A percentile compares a stretch with the other conserved stretches of the same genome.
phyloP scores from a whole-genome alignment of 2,797 vertebrate genomes.

The Lithobates pipiens region DNA sequence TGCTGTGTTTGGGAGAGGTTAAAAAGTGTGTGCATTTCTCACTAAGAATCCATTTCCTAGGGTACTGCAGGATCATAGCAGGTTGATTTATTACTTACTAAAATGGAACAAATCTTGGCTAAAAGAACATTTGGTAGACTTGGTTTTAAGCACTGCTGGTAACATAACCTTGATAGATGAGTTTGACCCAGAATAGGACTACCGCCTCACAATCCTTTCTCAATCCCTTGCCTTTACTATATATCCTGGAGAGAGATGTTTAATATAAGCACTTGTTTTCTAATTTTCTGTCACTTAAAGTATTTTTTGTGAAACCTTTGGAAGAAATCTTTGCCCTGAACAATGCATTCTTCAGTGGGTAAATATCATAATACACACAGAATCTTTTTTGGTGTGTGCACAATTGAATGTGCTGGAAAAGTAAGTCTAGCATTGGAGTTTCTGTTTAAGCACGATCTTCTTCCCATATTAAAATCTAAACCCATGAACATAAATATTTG shows the following conservation, averaged over 20 bases:
- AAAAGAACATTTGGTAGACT: neutral
- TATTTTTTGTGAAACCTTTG: neutral
- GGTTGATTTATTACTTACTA: neutral
- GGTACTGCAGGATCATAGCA: neutral
- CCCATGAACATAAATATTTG: too few relatives aligned
- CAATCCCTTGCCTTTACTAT: conserved; percentile 16
- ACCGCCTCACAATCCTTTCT: neutral
- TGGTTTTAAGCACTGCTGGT: neutral
- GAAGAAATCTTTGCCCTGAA: neutral
- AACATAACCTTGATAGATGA: conserved; percentile 20
- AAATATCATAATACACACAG: neutral
- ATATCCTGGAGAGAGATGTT: neutral
- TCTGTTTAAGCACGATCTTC: neutral
- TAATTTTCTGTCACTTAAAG: neutral
- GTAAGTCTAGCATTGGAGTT: neutral
- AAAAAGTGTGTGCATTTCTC: neutral
- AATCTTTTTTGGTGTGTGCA: neutral
- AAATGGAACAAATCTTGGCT: neutral
- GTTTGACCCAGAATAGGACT: conserved; percentile 9
- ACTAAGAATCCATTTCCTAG: neutral
- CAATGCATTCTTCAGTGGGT: neutral
- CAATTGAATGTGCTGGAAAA: neutral
- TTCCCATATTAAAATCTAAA: too few relatives aligned
- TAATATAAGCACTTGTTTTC: neutral
- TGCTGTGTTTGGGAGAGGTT: neutral